phyloP scores from a whole-genome alignment of 53 echinoderm and acorn worm genomes.

The Apostichopus leukothele region DNA sequence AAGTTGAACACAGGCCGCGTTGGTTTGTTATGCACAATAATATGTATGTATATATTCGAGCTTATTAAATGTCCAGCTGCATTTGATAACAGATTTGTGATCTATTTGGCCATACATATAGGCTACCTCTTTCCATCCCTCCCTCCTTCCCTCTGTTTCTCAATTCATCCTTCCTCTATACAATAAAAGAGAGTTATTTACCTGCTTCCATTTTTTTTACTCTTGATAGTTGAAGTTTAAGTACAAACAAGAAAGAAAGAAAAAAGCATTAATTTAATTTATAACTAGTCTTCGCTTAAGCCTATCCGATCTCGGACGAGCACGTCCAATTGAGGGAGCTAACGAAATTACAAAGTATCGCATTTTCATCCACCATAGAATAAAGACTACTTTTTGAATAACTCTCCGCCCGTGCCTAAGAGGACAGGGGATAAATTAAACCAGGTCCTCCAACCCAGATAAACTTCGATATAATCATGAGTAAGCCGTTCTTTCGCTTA shows the following conservation, averaged over 20 bases:
- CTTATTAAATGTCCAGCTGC: no score
- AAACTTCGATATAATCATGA: slow-evolving; percentile 28
- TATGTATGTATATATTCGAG: no score
- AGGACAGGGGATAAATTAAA: slow-evolving; percentile 32
- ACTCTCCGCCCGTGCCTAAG: slow-evolving; percentile 33
- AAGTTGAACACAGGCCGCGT: no score
- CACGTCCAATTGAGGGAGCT: slow-evolving; percentile 30
- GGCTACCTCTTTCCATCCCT: no score
- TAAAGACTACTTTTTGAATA: slow-evolving; percentile 1
- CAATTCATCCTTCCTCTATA: no score
- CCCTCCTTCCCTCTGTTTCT: no score
- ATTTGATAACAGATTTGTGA: no score
- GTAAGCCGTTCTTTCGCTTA: slow-evolving; percentile 37
- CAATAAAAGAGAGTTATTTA: no score
- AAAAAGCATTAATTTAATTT: slow-evolving; percentile 28
- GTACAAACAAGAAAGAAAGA: neutral
- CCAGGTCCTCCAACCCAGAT: slow-evolving; percentile 31
- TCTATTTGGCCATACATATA: no score
- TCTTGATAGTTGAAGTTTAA: neutral
- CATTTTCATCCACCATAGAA: neutral
- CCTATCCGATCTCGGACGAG: slow-evolving; percentile 34
- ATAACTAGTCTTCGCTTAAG: slow-evolving; percentile 37
- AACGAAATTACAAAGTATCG: slow-evolving; percentile 30
- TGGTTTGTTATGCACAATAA: no score
- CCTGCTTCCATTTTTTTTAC: no score